These are phyloP conservation scores for Peromyscus eremicus DNA, from an alignment of 2,797 vertebrate genomes.

Conservation along the genomic window DNA sequence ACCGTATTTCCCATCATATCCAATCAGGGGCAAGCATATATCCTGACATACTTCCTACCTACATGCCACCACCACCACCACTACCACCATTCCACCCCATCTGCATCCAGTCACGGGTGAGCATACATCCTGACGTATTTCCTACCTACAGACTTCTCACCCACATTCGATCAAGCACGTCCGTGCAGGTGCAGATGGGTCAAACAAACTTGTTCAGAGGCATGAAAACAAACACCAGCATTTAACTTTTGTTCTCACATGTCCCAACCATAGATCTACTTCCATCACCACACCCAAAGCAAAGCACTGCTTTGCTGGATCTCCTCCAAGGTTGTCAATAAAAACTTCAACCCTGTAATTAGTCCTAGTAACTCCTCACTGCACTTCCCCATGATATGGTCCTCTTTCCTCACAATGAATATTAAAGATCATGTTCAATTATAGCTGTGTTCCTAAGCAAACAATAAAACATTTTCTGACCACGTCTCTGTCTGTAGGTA, in stretches of 20 bases:
- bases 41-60: background rate
- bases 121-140: background rate
- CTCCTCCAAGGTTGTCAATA: background rate
- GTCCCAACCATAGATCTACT: background rate
- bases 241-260: background rate
- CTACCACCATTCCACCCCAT: background rate
- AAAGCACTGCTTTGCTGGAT: background rate
- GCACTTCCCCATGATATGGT: fast-evolving
- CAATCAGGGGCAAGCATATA: background rate
- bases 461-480: conserved; percentile 16
- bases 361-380: background rate
- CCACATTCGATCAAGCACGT: background rate
- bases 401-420: background rate
- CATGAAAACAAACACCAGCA: background rate
- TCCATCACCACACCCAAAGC: background rate
- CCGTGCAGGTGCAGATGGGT: background rate
- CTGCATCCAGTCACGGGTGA: background rate
- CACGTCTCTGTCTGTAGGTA: background rate
- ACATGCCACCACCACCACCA: background rate
- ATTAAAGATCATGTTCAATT: background rate
- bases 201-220: background rate
- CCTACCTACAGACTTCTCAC: background rate
- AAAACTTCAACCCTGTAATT: background rate
- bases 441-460: background rate
- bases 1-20: background rate